These are phyloP conservation scores for Chelmon rostratus DNA, from an alignment of 2,797 vertebrate species.

Conservation along the genomic window DNA sequence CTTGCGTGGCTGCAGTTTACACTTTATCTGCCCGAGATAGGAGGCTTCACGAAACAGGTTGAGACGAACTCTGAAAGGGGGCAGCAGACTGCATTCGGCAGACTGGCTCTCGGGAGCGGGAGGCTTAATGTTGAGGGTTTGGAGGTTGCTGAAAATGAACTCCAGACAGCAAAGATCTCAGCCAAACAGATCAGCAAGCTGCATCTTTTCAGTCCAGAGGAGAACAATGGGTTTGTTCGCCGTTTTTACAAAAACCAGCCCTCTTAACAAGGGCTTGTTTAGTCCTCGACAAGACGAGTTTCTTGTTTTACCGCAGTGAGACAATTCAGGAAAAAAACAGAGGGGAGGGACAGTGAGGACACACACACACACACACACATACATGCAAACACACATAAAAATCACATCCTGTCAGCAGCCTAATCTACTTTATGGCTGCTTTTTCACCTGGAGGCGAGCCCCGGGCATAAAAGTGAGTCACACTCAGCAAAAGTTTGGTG, in stretches of 20 bases:
- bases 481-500: conserved; percentile 63
- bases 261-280: conserved; percentile 6
- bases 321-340: conserved; percentile 14
- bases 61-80: conserved; percentile 44
- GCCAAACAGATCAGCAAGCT: conserved; percentile 36
- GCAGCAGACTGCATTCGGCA: conserved; percentile 39
- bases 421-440: conserved; percentile 72
- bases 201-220: conserved; percentile 25
- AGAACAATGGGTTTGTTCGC: conserved; percentile 48
- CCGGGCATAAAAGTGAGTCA: conserved; percentile 64
- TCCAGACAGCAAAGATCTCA: conserved; percentile 25
- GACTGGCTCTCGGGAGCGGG: conserved; percentile 50
- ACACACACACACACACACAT: conserved; percentile 34
- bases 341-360: conserved; percentile 7
- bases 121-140: conserved; percentile 31
- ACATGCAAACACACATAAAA: conserved; percentile 45
- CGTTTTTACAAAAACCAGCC: neutral
- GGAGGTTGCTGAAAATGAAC: conserved; percentile 58
- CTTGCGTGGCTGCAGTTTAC: conserved; percentile 70
- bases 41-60: conserved; percentile 63
- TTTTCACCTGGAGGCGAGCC: conserved; percentile 75
- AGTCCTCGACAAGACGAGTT: conserved; percentile 15
- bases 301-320: conserved; percentile 33
- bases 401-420: conserved; percentile 70
- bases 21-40: conserved; percentile 66